Base-by-base conservation (phyloP, 2,888 invertebrate genomes). In the Drosophila macrospina region DNA sequence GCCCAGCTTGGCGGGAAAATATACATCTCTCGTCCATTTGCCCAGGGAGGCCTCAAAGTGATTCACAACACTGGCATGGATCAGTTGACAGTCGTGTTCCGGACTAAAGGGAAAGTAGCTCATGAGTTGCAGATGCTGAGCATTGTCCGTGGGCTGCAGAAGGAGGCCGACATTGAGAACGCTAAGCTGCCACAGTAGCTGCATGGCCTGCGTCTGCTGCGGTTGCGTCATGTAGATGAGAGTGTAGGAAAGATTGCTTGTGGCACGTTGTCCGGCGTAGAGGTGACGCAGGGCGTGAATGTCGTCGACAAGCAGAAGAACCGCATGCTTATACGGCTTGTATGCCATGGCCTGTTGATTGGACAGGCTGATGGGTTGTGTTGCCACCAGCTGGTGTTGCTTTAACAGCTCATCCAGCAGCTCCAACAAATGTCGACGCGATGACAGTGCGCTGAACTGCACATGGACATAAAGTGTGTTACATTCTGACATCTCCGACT, bases 101-200 rank as follows among this genome's bases (percentile, higher is more conserved):
- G 44, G 48, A 11, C 70, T 74, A 32, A 79, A 91, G 1, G 91
- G 91, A 50, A 68, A 89, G 47, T 86, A 91, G 13, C 81, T 88
- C 3, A 87, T 66, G 78, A 91, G 63, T 0, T 83, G 11, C 1
- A 90, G 62, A 0, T 15, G 1, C 1, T 5, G 13, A 1, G 30
- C 11, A 1, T 34, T 24, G 4, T 57, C 37, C 11, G 10, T 7
- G 3, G 4, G 15, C 2, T 24, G 36, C 4, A 80, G 13, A 3
- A 88, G 34, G 0, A 89, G 20, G 1, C 50, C 84, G 13, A 78
- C 84, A 47, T 83, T 87, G 6, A 90, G 56, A 0, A 89, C 74
- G 50, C 88, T 85, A 10, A 75, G 78, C 1, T 68, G 64, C 78
- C 83, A 90, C 5, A 89, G 60, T 16, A 81, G 36, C 11, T 69